These are phyloP conservation scores for Scartelaos histophorus DNA, from an alignment of 2,113 vertebrate genomes.

Conservation along the genomic window DNA sequence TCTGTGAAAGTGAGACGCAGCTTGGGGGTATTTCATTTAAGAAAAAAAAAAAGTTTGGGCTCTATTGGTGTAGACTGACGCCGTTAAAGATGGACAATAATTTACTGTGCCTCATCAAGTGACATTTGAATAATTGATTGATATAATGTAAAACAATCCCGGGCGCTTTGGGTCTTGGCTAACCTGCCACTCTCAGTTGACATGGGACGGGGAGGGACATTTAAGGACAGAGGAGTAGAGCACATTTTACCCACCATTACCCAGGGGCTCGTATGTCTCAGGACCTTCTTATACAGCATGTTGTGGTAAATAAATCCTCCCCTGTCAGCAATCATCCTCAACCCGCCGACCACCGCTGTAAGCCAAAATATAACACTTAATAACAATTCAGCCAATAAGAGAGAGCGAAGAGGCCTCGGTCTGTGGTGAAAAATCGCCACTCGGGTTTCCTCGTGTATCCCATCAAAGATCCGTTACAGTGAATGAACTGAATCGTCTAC, in stretches of 20 bases:
- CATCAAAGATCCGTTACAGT: conserved; percentile 4
- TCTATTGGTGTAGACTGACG: not conserved
- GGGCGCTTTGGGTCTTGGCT: conserved; percentile 70
- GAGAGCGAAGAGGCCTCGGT: not conserved
- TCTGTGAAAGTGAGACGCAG: no score
- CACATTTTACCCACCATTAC: conserved; percentile 73
- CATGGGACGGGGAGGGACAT: conserved; percentile 63
- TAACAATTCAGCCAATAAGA: conserved; percentile 11
- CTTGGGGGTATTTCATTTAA: no score
- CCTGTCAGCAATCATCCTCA: conserved; percentile 13
- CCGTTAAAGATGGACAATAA: conserved; percentile 45
- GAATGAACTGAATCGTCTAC: conserved; percentile 1
- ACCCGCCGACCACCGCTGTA: conserved; percentile 12
- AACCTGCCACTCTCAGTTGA: conserved; percentile 70
- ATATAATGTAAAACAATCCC: conserved; percentile 83
- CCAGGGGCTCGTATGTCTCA: conserved; percentile 53
- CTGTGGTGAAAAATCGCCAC: conserved; percentile 6
- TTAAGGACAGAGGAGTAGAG: conserved; percentile 70
- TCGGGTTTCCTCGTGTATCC: not conserved
- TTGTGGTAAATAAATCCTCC: conserved; percentile 47
- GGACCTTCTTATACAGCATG: conserved; percentile 23
- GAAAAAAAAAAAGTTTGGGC: no score
- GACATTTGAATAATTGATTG: conserved; percentile 81
- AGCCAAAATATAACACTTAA: conserved; percentile 15
- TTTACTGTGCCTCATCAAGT: conserved; percentile 61